These are phyloP conservation scores for Agraylea sexmaculata DNA, from an alignment of 1,140 invertebrate genomes.

Conservation along the genomic window DNA sequence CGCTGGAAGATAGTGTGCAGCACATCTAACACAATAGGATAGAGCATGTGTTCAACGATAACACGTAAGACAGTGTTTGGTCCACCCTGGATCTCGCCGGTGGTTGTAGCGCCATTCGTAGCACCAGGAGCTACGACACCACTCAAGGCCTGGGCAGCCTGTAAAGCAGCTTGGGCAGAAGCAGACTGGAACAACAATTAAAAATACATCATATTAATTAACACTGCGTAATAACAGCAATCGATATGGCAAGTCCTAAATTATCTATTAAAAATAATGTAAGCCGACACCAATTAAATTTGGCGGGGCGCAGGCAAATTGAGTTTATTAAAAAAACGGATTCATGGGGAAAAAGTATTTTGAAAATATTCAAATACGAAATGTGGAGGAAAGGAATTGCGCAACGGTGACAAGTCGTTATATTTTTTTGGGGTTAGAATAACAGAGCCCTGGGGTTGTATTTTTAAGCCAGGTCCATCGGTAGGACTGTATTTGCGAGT, in stretches of 20 bases:
- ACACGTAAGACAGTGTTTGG: conserved; percentile 94
- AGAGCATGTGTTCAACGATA: conserved; percentile 96
- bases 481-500: no score
- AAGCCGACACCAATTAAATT: background rate
- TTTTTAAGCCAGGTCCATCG: no score
- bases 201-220: conserved; percentile 8
- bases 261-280: no score
- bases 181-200: conserved; percentile 42
- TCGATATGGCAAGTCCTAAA: background rate
- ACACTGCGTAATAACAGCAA: background rate
- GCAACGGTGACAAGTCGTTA: conserved; percentile 4
- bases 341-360: conserved; percentile 1
- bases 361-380: background rate
- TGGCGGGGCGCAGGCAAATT: background rate
- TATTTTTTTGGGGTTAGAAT: no score
- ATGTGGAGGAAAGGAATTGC: background rate
- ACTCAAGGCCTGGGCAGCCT: conserved; percentile 65
- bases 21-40: conserved; percentile 94
- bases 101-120: conserved; percentile 39
- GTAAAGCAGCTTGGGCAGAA: conserved; percentile 67
- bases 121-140: conserved; percentile 37
- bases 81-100: conserved; percentile 69
- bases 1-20: conserved; percentile 96
- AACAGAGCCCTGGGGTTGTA: no score
- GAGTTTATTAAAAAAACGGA: background rate